Evolutionary conservation across 92 coral and sea anemone genomes (phyloP), one percentile per base, ranked within the genome.

Genomic region (Epizoanthus illoricatus): DNA sequence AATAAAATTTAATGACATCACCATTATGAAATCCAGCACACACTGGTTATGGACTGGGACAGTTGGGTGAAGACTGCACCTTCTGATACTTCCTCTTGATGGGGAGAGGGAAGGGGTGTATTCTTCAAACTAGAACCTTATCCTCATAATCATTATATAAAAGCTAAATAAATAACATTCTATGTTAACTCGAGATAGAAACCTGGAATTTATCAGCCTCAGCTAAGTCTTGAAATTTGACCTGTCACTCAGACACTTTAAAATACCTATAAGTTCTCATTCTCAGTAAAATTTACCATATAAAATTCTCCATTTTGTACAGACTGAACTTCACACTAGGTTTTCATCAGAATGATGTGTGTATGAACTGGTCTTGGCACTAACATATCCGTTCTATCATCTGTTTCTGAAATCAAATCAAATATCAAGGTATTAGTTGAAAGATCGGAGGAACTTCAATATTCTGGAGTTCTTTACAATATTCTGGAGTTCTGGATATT

Each of bases 361-460:
- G 63, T 52, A 24, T 3, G 10, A 4, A 40, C 52, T 20, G 55
- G 65, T 39, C 70, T 76, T 76, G 56, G 24, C 65, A 59, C 81
- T 76, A 76, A 76, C 81, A 76, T 41, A 76, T 76, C 55, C 58
- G 69, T 6, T 76, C 81, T 33, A 76, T 76, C 81, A 76, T 76
- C 69, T 76, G 81, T 62, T 76, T 76, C 81, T 76, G 70, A 76
- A 76, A 61, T 62, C 6, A 76, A 41, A 18, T 18, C 42, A 72
- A n/a, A 13, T 5, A 45, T 68, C 52, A 68, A 68, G 42, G 12
- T 40, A 12, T 19, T 33, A 68, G 49, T 3, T 52, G 15, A 52
- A 5, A 52, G 15, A 43, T 5, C 5, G 7, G 49, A 43, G 49
- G 49, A 43, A 43, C 49, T 43, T 7, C 8, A 0, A 49, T 49